phyloP scores from a whole-genome alignment of 2,888 invertebrate genomes.

The Macrophya annulata region DNA sequence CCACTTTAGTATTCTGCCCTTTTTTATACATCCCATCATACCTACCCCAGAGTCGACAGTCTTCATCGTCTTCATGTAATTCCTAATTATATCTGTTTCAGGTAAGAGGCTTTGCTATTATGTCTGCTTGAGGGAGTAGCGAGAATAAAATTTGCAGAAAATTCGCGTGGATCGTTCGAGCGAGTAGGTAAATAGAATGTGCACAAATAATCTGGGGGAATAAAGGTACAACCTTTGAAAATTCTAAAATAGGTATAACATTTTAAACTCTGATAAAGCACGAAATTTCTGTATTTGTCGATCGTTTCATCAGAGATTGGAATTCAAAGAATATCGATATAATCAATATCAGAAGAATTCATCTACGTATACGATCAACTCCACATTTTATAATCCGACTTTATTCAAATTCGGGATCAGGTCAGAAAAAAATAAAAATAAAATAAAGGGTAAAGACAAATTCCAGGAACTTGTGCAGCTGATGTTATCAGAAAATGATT shows the following conservation, averaged over 20 bases:
- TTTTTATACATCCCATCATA: not conserved
- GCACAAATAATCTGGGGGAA: not conserved
- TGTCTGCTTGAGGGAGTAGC: conserved; percentile 1
- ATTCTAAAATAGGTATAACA: not conserved
- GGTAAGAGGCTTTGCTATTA: conserved; percentile 27
- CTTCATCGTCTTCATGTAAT: conserved; percentile 8
- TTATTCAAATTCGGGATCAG: not conserved
- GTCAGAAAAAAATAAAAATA: not conserved
- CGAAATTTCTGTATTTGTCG: conserved; percentile 16
- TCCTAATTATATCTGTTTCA: conserved; percentile 46
- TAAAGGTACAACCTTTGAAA: not conserved
- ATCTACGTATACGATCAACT: not conserved
- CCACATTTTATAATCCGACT: not conserved
- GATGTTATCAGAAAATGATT: not conserved
- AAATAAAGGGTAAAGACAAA: not conserved
- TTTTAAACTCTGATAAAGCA: conserved; percentile 31
- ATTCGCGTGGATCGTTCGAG: not conserved
- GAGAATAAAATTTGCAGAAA: conserved; percentile 10
- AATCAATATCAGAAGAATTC: not conserved
- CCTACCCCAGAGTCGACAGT: not conserved
- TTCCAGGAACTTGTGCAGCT: not conserved
- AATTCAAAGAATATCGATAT: not conserved
- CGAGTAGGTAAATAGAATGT: not conserved
- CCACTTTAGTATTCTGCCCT: not conserved
- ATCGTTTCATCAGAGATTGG: conserved; percentile 29